Conservation (phyloP, 2,797 vertebrate species). For the Molossus alvarezi region DNA sequence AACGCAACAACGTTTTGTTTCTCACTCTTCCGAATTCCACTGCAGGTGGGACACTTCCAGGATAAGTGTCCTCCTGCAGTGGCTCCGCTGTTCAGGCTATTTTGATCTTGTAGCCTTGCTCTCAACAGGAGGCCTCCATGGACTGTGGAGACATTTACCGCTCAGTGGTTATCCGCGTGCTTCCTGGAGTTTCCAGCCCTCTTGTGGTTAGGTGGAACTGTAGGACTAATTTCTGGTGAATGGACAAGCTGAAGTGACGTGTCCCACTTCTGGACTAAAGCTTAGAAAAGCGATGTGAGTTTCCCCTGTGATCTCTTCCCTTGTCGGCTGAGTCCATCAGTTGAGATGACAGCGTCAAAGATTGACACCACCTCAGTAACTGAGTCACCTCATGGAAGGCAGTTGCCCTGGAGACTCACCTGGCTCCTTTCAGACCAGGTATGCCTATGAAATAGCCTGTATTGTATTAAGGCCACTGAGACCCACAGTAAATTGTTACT, state of each 20-base stretch:
- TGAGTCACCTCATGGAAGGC: background rate
- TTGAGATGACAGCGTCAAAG: background rate
- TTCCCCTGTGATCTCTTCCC: background rate
- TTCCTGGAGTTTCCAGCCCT: background rate
- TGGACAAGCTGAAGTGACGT: background rate
- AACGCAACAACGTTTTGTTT: background rate
- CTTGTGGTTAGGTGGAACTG: background rate
- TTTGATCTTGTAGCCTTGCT: background rate
- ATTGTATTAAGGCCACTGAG: background rate
- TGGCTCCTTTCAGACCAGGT: background rate
- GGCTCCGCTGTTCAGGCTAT: background rate
- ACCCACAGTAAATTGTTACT: background rate
- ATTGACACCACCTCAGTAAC: background rate
- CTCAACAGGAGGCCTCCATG: background rate
- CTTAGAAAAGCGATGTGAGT: background rate
- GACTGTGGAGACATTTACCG: background rate
- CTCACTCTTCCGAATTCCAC: background rate
- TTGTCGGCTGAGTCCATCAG: background rate
- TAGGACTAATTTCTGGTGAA: background rate
- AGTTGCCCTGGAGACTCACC: background rate
- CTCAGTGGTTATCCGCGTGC: background rate
- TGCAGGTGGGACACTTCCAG: background rate
- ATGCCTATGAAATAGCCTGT: background rate
- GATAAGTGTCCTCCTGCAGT: background rate
- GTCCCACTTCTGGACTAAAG: slow-evolving; percentile 4